These are phyloP conservation scores for Tetrapedia diversipes DNA, from an alignment of 2,888 invertebrate species.

Conservation along the genomic window DNA sequence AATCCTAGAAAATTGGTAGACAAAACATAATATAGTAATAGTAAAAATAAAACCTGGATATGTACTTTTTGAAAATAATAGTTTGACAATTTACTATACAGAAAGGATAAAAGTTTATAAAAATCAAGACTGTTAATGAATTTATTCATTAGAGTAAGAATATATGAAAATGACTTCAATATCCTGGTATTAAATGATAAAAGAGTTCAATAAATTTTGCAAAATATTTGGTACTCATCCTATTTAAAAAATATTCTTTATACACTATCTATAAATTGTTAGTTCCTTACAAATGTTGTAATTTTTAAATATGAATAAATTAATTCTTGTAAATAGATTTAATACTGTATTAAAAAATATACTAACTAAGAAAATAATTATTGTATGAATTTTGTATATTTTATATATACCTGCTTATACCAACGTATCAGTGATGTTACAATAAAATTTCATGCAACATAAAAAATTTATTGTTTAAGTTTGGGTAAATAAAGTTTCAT, in stretches of 20 bases:
- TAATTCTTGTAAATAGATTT: conserved; percentile 49
- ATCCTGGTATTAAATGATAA: conserved; percentile 1
- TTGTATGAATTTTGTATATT: conserved; percentile 52
- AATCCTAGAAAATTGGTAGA: conserved; percentile 21
- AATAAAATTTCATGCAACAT: conserved; percentile 14
- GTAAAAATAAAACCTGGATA: conserved; percentile 21
- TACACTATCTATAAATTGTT: conserved; percentile 38
- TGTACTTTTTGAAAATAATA: conserved; percentile 26
- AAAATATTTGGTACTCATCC: conserved; percentile 41
- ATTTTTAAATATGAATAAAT: conserved; percentile 19
- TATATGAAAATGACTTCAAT: background rate
- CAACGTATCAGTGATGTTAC: background rate
- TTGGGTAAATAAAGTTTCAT: conserved; percentile 31
- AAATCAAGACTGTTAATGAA: background rate
- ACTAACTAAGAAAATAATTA: conserved; percentile 26
- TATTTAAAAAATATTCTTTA: conserved; percentile 26
- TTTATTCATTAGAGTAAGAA: background rate
- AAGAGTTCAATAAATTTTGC: conserved; percentile 6
- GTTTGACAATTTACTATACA: conserved; percentile 9
- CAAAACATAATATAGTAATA: background rate
- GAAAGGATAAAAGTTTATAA: conserved; percentile 2
- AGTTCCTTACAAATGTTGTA: conserved; percentile 46
- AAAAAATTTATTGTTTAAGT: conserved; percentile 20
- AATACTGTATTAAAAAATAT: conserved; percentile 26
- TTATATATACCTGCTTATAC: conserved; percentile 27